phyloP scores from a whole-genome alignment of 2,888 invertebrate species.

The Parelbella ahira region DNA sequence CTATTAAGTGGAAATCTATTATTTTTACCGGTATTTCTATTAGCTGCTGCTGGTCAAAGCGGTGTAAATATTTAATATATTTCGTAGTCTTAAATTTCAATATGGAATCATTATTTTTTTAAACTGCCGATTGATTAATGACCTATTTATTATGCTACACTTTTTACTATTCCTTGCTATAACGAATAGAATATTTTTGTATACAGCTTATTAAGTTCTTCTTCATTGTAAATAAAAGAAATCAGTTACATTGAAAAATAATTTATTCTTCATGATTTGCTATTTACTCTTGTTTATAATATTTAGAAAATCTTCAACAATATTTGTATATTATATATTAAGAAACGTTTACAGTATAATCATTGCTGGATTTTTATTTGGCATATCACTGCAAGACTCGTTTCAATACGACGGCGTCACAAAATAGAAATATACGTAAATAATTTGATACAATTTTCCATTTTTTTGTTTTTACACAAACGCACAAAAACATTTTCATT shows the following conservation, averaged over 20 bases:
- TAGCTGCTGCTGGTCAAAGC: too few species aligned
- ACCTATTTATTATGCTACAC: too few species aligned
- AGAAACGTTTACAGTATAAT: slow-evolving; percentile 73
- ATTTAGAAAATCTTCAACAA: slow-evolving; percentile 79
- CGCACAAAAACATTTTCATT: slow-evolving; percentile 18
- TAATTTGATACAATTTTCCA: slow-evolving; percentile 27
- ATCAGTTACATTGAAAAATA: slow-evolving; percentile 72
- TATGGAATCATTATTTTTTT: too few species aligned
- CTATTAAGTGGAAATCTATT: too few species aligned
- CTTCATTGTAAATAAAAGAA: slow-evolving; percentile 50
- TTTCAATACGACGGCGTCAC: slow-evolving; percentile 50
- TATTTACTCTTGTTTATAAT: slow-evolving; percentile 69
- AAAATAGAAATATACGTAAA: slow-evolving; percentile 38
- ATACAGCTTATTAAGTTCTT: too few species aligned
- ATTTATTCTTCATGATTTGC: slow-evolving; percentile 77
- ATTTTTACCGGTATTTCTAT: too few species aligned
- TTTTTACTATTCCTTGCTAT: too few species aligned
- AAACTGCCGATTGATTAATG: too few species aligned
- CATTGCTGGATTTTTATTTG: slow-evolving; percentile 75
- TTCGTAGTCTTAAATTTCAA: too few species aligned
- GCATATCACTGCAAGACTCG: slow-evolving; percentile 77
- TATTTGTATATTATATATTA: slow-evolving; percentile 76
- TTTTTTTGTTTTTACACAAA: slow-evolving; percentile 12
- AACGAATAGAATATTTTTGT: slow-evolving; percentile 3
- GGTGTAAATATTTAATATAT: too few species aligned